phyloP scores from a whole-genome alignment of 1,140 invertebrate species.

The Globodera rostochiensis region DNA sequence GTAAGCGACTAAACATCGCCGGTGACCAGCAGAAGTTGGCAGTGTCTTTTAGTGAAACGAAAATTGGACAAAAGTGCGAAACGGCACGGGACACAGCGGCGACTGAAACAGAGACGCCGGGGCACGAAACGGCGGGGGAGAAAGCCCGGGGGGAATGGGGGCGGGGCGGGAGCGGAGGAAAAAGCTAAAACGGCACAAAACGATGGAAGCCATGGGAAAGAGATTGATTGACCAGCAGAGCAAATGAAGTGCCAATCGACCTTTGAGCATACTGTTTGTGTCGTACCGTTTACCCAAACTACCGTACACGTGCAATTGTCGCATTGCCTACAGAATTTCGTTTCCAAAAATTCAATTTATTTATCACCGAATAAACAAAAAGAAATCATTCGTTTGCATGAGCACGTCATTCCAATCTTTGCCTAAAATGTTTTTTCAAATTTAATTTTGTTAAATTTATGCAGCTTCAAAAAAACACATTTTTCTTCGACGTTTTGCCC shows the following conservation, averaged over 20 bases:
- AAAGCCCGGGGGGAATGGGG: neutral
- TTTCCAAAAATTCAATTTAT: neutral
- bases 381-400: neutral
- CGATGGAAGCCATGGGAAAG: neutral
- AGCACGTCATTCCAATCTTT: no score
- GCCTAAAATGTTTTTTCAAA: no score
- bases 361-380: neutral
- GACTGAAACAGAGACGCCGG: neutral
- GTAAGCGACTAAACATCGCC: neutral
- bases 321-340: neutral
- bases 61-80: neutral
- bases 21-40: neutral
- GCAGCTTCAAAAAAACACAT: no score
- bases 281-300: neutral
- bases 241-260: neutral
- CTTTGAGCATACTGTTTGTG: neutral
- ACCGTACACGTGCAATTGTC: neutral
- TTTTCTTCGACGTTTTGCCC: no score
- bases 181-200: neutral
- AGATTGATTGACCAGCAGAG: neutral
- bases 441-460: no score
- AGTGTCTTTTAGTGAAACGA: neutral
- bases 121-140: neutral
- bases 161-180: neutral
- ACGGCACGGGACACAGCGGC: neutral